Evolutionary conservation across 92 coral and sea anemone species (phyloP).

Genomic region (Epizoanthus illoricatus): DNA sequence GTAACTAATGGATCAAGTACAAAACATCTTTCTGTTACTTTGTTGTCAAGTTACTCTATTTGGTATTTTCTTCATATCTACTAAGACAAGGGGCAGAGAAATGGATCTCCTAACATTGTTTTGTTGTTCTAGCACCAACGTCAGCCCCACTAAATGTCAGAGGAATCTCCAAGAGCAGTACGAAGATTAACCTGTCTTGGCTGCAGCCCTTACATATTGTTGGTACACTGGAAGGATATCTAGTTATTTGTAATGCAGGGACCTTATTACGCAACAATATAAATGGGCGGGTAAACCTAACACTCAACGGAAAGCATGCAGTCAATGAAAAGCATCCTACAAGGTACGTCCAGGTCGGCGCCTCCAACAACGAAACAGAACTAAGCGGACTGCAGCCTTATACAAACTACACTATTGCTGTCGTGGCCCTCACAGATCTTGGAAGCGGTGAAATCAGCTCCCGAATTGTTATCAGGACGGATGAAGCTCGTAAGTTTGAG

Average conservation of each 20-base stretch:
- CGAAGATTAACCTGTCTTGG: constrained; percentile 5
- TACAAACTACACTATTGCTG: neutral
- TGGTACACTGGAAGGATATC: neutral
- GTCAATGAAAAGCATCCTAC: no score
- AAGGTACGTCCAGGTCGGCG: neutral
- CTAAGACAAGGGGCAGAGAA: neutral
- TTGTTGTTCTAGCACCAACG: neutral
- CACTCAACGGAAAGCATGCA: neutral
- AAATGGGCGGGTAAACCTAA: neutral
- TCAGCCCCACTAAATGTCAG: neutral
- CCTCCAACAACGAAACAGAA: neutral
- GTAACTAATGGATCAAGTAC: neutral
- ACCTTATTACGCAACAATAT: neutral
- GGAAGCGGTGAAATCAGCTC: neutral
- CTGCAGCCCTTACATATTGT: neutral
- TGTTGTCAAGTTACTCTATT: neutral
- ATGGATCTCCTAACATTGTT: neutral
- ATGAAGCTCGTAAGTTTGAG: neutral
- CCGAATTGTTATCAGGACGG: neutral
- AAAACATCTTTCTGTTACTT: neutral
- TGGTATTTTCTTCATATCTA: neutral
- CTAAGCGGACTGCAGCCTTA: neutral
- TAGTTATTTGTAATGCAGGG: neutral
- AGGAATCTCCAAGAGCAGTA: neutral
- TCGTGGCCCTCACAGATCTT: neutral